These are phyloP conservation scores for Isaurus tuberculatus DNA, from an alignment of 92 coral and sea anemone genomes.

Conservation along the genomic window DNA sequence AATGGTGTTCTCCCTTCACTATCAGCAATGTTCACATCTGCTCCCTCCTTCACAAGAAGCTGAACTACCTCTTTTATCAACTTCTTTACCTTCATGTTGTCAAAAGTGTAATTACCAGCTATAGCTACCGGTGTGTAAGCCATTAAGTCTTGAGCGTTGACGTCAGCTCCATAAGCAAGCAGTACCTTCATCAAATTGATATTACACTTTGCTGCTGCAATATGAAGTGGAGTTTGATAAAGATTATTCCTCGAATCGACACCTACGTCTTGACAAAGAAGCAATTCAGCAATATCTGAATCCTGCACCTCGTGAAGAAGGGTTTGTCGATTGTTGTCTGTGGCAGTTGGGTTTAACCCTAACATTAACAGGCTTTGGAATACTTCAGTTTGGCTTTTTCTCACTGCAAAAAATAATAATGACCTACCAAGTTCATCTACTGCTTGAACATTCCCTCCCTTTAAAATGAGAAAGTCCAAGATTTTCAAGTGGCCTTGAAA, in stretches of 20 bases:
- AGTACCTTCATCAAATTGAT: background rate
- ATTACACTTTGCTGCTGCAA: constrained; percentile 33
- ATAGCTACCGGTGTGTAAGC: constrained; percentile 21
- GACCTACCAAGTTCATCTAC: constrained; percentile 39
- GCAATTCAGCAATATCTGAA: constrained; percentile 16
- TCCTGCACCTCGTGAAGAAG: constrained; percentile 30
- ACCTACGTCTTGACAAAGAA: constrained; percentile 2
- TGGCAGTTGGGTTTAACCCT: constrained; percentile 4
- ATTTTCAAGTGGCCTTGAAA: constrained; percentile 11
- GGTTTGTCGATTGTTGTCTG: constrained; percentile 1
- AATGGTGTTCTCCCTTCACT: constrained; percentile 39
- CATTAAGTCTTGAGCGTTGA: constrained; percentile 30
- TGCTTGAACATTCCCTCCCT: constrained; percentile 27
- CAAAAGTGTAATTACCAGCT: background rate
- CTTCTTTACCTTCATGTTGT: background rate
- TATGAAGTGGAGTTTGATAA: constrained; percentile 40
- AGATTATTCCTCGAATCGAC: constrained; percentile 10
- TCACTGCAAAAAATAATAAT: constrained; percentile 6
- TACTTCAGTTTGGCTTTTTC: constrained; percentile 24
- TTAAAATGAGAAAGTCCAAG: background rate
- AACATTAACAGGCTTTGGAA: background rate
- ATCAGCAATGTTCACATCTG: constrained; percentile 44
- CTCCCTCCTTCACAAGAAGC: constrained; percentile 36
- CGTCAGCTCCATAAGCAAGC: constrained; percentile 33
- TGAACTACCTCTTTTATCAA: constrained; percentile 9